Base-by-base conservation (phyloP, 2,888 invertebrate genomes). In the Drosophila anceps region DNA sequence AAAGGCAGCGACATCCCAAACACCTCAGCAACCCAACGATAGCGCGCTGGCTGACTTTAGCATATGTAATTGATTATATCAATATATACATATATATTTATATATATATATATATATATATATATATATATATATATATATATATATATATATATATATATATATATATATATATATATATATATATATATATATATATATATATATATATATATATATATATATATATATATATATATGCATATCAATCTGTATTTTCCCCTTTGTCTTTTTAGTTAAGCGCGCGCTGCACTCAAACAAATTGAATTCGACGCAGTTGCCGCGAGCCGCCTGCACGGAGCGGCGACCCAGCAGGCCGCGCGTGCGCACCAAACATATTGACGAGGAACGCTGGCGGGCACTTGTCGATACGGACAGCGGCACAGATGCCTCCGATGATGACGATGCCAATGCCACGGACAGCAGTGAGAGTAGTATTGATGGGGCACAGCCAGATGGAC, bases 291-390 rank as follows among this genome's bases (percentile, higher is more conserved):
- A 85, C 33, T 76, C 83, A 1, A 89, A 80, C 63, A 79, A 76
- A 24, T 5, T 93, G 48, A 91, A 93, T 55, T 93, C 93, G 6
- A 93, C 93, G 0, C 90, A 89, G 9, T 61, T 90, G 59, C 79
- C 76, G 4, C 66, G 33, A 9, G 64, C 41, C 15, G 35, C 62
- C 4, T 61, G 69, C 13, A 69, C 69, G 0, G 73, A 76, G 13
- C 35, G 44, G 4, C 59, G 54, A 1, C 31, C 71, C 0, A 15
- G n/a, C 4, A 43, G 10, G 6, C 64, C 29, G 4, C 68, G 50
- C 1, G 29, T 48, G 0, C 77, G 73, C 41, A 79, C 76, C 37
- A 77, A 83, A 0, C 77, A 80, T 18, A 54, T 74, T n/a, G 60
- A 80, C 18, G 81, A 86, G 61, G 77, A 81, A 0, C 85, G 84